These are phyloP conservation scores for Lochmaea crataegi DNA, from an alignment of 2,888 invertebrate genomes.

Conservation along the genomic window DNA sequence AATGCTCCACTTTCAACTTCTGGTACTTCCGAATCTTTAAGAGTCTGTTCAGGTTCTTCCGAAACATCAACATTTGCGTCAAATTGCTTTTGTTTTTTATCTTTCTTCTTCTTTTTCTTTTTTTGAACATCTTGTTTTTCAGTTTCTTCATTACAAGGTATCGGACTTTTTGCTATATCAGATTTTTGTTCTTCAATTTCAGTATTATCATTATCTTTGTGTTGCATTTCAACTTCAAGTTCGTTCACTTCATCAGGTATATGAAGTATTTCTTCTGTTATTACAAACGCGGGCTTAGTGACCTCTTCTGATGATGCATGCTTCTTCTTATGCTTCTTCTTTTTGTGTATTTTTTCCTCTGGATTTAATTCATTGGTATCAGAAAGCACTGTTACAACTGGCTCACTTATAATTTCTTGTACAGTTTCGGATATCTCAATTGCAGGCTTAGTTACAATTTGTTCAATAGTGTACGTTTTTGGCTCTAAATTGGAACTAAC, in stretches of 20 bases:
- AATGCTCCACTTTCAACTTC: too few species aligned
- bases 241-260: constrained; percentile 34
- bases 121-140: constrained; percentile 19
- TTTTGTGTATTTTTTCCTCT: constrained; percentile 39
- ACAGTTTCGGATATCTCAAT: neutral
- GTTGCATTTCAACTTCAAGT: neutral
- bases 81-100: constrained; percentile 8
- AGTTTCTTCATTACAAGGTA: neutral
- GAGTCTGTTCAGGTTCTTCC: neutral
- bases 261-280: constrained; percentile 44
- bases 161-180: constrained; percentile 13
- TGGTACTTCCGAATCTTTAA: neutral
- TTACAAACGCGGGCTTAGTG: constrained; percentile 42
- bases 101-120: constrained; percentile 15
- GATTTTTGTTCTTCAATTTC: neutral
- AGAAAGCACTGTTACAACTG: neutral
- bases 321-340: constrained; percentile 45
- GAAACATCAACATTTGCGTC: neutral
- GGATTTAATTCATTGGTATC: constrained; percentile 23
- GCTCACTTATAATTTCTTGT: constrained; percentile 9
- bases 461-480: constrained; percentile 15
- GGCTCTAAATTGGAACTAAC: constrained; percentile 37
- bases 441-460: neutral
- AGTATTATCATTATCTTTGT: neutral
- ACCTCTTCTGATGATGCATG: constrained; percentile 34